These are phyloP conservation scores for Coptotermes formosanus DNA, from an alignment of 1,140 invertebrate species.

Conservation along the genomic window DNA sequence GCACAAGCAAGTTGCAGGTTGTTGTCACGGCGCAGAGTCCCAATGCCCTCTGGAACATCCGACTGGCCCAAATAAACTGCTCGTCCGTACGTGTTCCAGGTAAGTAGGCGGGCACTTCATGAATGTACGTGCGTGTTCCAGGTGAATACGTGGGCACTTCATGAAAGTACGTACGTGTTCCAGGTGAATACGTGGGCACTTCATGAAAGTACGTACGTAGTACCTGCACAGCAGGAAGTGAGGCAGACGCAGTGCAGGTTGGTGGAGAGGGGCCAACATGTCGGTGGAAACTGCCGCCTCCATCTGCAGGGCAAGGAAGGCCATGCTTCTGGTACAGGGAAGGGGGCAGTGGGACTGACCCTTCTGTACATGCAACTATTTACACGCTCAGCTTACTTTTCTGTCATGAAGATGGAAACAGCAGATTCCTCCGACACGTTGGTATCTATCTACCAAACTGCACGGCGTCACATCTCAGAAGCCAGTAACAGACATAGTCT, in stretches of 20 bases:
- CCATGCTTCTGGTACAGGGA: too few relatives aligned
- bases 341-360: background rate
- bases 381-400: background rate
- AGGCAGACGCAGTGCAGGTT: background rate
- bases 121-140: background rate
- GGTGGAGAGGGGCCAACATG: too few relatives aligned
- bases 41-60: slow-evolving; percentile 8
- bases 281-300: too few relatives aligned
- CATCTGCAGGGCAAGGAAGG: too few relatives aligned
- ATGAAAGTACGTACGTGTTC: background rate
- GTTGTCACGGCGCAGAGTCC: background rate
- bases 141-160: background rate
- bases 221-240: background rate
- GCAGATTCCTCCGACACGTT: too few relatives aligned
- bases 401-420: background rate
- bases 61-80: background rate
- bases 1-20: background rate
- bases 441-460: too few relatives aligned
- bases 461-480: too few relatives aligned
- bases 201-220: background rate
- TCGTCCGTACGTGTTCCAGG: background rate
- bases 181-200: background rate
- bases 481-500: too few relatives aligned
- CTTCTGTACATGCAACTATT: background rate
- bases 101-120: background rate